phyloP scores from a whole-genome alignment of 2,888 invertebrate genomes.

The Macrosoma leucophasiata region DNA sequence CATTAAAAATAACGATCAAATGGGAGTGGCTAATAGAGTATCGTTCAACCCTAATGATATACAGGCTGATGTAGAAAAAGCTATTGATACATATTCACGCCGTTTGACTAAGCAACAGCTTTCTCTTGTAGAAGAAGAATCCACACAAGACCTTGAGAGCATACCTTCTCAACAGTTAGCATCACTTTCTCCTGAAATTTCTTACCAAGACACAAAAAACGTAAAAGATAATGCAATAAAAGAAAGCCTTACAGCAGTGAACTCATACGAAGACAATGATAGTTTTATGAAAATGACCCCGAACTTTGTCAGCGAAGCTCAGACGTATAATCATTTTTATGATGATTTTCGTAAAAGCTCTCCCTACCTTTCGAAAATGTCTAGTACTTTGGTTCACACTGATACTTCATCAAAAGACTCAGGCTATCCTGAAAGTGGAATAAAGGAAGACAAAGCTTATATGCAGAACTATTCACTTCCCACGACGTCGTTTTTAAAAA shows the following conservation, averaged over 20 bases:
- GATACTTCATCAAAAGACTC: constrained; percentile 67
- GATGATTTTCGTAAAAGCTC: constrained; percentile 48
- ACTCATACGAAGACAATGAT: constrained; percentile 30
- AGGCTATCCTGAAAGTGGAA: constrained; percentile 57
- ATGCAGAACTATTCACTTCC: constrained; percentile 52
- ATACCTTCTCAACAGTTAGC: constrained; percentile 51
- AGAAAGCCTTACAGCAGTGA: constrained; percentile 24
- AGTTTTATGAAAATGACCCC: constrained; percentile 32
- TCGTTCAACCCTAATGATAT: constrained; percentile 41
- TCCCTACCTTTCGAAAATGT: constrained; percentile 41
- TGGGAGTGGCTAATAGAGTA: constrained; percentile 40
- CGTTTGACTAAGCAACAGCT: constrained; percentile 59
- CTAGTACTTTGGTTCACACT: constrained; percentile 49
- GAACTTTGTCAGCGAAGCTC: constrained; percentile 39
- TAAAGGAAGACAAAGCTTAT: constrained; percentile 50
- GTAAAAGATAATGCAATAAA: background rate
- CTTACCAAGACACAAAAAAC: constrained; percentile 29
- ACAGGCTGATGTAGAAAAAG: constrained; percentile 43
- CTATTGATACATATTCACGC: constrained; percentile 49
- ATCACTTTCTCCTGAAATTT: constrained; percentile 50
- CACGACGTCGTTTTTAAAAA: constrained; percentile 40
- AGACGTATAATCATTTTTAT: constrained; percentile 57
- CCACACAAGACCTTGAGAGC: constrained; percentile 64
- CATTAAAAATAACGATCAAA: constrained; percentile 32
- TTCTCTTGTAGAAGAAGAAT: constrained; percentile 70